Conservation (phyloP, 2,888 invertebrate genomes). For the Xanthorhoe designata region DNA sequence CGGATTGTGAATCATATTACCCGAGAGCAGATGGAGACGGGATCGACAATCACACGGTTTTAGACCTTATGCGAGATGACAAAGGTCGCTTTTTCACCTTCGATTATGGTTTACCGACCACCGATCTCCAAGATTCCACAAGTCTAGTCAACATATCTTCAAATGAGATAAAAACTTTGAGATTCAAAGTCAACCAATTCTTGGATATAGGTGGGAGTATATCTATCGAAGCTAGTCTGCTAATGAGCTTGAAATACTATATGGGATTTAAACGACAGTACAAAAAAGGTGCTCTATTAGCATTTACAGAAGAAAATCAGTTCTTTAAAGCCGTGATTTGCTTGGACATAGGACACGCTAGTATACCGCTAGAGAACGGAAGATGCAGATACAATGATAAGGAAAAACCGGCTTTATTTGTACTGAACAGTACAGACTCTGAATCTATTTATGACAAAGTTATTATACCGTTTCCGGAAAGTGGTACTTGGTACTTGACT, state of each 20-base stretch:
- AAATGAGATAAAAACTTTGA: constrained; percentile 86
- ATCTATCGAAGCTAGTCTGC: constrained; percentile 89
- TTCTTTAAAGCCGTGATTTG: constrained; percentile 87
- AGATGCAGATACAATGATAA: constrained; percentile 85
- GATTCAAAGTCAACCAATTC: constrained; percentile 89
- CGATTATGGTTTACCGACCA: constrained; percentile 89
- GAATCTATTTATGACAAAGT: constrained; percentile 87
- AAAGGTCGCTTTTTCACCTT: constrained; percentile 91
- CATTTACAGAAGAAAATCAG: constrained; percentile 77
- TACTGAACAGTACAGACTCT: constrained; percentile 87
- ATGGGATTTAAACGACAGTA: constrained; percentile 74
- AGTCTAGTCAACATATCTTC: constrained; percentile 89
- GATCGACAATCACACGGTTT: constrained; percentile 59
- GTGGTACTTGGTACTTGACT: constrained; percentile 93
- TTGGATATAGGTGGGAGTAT: constrained; percentile 93
- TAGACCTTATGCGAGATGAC: constrained; percentile 84
- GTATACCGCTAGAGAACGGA: constrained; percentile 87
- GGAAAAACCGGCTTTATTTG: constrained; percentile 84
- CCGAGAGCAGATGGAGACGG: constrained; percentile 59
- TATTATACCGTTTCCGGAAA: constrained; percentile 93
- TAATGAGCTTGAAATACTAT: constrained; percentile 84
- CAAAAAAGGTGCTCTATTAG: constrained; percentile 61
- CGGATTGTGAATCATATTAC: constrained; percentile 71
- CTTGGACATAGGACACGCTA: constrained; percentile 84
- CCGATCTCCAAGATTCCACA: constrained; percentile 87